These are phyloP conservation scores for Enteromius afrohamiltoni DNA, from an alignment of 2,797 vertebrate species.

Conservation along the genomic window DNA sequence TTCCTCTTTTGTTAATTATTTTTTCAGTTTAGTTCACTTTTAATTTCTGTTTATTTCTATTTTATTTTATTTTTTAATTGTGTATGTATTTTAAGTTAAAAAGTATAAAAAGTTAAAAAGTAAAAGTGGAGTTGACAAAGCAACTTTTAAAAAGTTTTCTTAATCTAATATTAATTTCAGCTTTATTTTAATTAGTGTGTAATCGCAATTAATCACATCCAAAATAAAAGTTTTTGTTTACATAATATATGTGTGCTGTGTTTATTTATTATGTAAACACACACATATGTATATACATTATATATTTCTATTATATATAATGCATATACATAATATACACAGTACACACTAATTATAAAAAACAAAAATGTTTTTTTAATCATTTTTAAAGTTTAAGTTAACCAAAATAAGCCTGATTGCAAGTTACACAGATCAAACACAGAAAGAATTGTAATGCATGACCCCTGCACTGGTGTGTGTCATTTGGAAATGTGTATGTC, in stretches of 20 bases:
- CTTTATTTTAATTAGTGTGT: background rate
- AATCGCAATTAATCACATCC: too few species aligned
- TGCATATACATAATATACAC: too few species aligned
- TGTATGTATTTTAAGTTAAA: background rate
- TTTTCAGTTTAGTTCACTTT: background rate
- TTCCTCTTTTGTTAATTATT: background rate
- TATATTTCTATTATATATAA: too few species aligned
- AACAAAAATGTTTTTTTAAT: background rate
- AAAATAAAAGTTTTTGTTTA: too few species aligned
- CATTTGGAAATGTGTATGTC: slow-evolving; percentile 24
- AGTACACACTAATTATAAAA: background rate
- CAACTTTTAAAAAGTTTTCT: background rate
- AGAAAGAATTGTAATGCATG: background rate
- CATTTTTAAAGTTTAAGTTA: background rate
- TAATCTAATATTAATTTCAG: background rate
- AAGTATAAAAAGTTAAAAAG: too few species aligned
- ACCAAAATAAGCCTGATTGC: background rate
- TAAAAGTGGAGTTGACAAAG: background rate
- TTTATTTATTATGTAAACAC: too few species aligned
- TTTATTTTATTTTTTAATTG: background rate
- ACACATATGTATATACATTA: too few species aligned
- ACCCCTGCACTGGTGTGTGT: slow-evolving; percentile 50
- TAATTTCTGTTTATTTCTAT: background rate
- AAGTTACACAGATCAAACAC: background rate
- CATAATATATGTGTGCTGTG: too few species aligned